Conservation (phyloP, 2,888 invertebrate genomes). For the Gymnoscelis rufifasciata region DNA sequence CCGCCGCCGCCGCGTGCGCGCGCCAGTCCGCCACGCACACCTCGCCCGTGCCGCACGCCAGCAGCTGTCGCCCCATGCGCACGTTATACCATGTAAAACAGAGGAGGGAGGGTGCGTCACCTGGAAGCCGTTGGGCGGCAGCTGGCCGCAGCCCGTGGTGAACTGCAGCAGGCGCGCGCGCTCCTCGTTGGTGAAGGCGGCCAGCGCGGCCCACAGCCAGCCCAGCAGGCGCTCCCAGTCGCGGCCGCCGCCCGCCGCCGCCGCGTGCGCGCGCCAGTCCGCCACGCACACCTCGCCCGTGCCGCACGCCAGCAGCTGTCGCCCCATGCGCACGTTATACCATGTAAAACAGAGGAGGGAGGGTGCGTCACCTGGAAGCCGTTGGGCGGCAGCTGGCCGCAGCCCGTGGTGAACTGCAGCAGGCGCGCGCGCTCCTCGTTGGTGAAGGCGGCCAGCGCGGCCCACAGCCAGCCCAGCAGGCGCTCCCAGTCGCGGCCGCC, state of each 20-base stretch:
- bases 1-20: conserved; percentile 91
- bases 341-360: no score
- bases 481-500: conserved; percentile 88
- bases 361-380: conserved; percentile 82
- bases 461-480: conserved; percentile 79
- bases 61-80: conserved; percentile 84
- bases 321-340: no score
- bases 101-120: conserved; percentile 29
- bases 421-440: conserved; percentile 94
- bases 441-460: conserved; percentile 90
- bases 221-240: conserved; percentile 90
- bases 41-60: conserved; percentile 95
- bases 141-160: conserved; percentile 94
- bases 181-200: conserved; percentile 92
- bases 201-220: conserved; percentile 80
- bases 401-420: conserved; percentile 95
- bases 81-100: no score
- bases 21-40: conserved; percentile 95
- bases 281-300: conserved; percentile 95
- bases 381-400: conserved; percentile 90
- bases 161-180: conserved; percentile 95
- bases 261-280: conserved; percentile 93
- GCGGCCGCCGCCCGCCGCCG: conserved; percentile 87
- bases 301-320: conserved; percentile 92
- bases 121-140: conserved; percentile 90